Evolutionary conservation across 30 jellyfish, hydroid and myxozoan species (phyloP), one percentile per base, ranked within the genome.

Genomic region (Hydra vulgaris): DNA sequence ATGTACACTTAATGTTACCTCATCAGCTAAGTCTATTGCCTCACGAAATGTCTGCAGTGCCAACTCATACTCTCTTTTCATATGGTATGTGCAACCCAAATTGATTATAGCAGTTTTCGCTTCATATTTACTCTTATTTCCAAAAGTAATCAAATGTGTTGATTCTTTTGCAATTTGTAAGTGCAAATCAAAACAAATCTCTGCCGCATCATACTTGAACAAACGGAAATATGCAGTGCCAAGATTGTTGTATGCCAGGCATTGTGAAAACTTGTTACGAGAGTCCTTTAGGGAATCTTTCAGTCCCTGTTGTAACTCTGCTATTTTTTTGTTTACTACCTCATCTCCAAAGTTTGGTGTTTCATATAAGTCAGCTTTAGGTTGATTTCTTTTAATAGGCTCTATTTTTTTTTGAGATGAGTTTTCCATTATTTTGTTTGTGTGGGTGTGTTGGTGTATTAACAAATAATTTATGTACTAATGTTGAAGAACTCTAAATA

Each of bases 141-240:
- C 71, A 21, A 80, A 25, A 19, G 83, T 52, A 16, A 61, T 21
- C 40, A 74, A 20, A 18, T 85, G 16, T 21, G 87, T 25, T 15
- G 70, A 56, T 8, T 85, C 73, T 74, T 77, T 72, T 73, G 96
- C 95, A 83, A 92, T 73, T 17, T 71, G 25, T 74, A 92, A 78
- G 54, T 92, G 99, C 52, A 81, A 76, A 86, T 78, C 80, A 70
- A 79, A 74, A 56, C 99, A 92, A 21, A 88, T 19, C 75, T 92
- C 99, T n/a, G 99, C 99, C 70, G 84, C 88, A 68, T 92, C 96
- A 75, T 67, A 87, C 53, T 88, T 83, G 67, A 92, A 85, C 74
- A 92, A 61, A 18, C 99, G 88, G 83, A 76, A 87, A 72, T 79
- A 92, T 0, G 99, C 99, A 16, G 95, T 53, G 18, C 80, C 87